These are phyloP conservation scores for Cybosia mesomella DNA, from an alignment of 2,888 invertebrate genomes.

Conservation along the genomic window DNA sequence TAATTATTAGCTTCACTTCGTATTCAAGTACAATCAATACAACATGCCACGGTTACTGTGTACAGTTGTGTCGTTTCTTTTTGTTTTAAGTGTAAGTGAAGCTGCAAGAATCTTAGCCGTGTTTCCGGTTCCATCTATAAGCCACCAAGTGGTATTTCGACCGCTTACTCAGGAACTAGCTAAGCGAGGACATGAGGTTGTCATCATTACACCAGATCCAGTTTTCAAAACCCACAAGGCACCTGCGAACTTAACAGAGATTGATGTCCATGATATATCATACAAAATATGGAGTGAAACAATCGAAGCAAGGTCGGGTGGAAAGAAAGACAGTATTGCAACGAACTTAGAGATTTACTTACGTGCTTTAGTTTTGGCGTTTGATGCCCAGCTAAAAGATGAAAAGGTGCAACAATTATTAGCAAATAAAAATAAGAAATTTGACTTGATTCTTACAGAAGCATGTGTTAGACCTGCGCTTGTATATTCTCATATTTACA, in stretches of 20 bases:
- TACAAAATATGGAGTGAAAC: constrained; percentile 54
- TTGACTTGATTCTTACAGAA: constrained; percentile 56
- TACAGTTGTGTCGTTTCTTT: not conserved
- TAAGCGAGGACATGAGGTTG: constrained; percentile 74
- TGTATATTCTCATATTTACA: constrained; percentile 45
- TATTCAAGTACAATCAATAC: not conserved
- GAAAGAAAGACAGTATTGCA: constrained; percentile 29
- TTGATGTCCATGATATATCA: constrained; percentile 63
- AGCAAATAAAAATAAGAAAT: constrained; percentile 35
- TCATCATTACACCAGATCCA: constrained; percentile 42
- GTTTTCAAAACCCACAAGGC: constrained; percentile 55
- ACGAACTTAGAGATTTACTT: constrained; percentile 27
- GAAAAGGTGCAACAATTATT: constrained; percentile 41
- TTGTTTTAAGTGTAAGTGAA: constrained; percentile 17
- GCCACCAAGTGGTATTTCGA: constrained; percentile 75
- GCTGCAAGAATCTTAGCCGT: constrained; percentile 51
- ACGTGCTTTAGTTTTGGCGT: constrained; percentile 2
- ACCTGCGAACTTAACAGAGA: constrained; percentile 63
- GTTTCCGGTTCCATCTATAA: constrained; percentile 57
- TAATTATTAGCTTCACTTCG: not conserved
- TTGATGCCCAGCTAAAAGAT: constrained; percentile 33
- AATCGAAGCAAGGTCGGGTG: constrained; percentile 26
- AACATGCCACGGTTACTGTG: not conserved
- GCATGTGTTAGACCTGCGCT: constrained; percentile 44
- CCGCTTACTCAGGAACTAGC: constrained; percentile 68